These are phyloP conservation scores for Strongylocentrotus purpuratus DNA, from an alignment of 35 echinoderm and acorn worm species.

Conservation along the genomic window DNA sequence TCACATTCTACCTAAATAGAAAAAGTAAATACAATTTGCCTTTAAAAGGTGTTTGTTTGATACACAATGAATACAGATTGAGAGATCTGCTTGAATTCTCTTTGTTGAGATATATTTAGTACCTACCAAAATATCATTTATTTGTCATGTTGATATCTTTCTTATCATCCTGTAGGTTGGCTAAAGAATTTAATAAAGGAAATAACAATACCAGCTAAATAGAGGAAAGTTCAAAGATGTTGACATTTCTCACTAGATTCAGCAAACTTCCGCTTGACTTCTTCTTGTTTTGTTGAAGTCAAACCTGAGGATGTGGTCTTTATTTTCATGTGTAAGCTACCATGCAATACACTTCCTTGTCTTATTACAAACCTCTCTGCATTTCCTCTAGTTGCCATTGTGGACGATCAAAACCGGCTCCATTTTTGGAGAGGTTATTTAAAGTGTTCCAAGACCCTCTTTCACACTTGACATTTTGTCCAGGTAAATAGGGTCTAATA, in stretches of 20 bases:
- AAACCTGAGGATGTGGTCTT: background rate
- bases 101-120: too few species aligned
- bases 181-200: background rate
- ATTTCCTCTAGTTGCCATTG: background rate
- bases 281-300: background rate
- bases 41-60: too few species aligned
- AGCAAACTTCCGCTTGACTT: conserved; percentile 9
- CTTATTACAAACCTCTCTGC: background rate
- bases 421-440: background rate
- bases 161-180: background rate
- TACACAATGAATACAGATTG: too few species aligned
- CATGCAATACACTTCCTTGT: conserved; percentile 3
- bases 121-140: background rate
- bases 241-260: background rate
- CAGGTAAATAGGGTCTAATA: too few species aligned
- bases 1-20: too few species aligned
- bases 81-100: too few species aligned
- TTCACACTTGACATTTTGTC: too few species aligned
- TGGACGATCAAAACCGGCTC: background rate
- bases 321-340: background rate
- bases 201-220: background rate
- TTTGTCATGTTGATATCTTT: background rate
- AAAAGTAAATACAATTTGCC: too few species aligned
- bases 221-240: conserved; percentile 1
- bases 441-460: background rate